Evolutionary conservation across 2,888 invertebrate species (phyloP).

Genomic region (Lycia hirtaria): DNA sequence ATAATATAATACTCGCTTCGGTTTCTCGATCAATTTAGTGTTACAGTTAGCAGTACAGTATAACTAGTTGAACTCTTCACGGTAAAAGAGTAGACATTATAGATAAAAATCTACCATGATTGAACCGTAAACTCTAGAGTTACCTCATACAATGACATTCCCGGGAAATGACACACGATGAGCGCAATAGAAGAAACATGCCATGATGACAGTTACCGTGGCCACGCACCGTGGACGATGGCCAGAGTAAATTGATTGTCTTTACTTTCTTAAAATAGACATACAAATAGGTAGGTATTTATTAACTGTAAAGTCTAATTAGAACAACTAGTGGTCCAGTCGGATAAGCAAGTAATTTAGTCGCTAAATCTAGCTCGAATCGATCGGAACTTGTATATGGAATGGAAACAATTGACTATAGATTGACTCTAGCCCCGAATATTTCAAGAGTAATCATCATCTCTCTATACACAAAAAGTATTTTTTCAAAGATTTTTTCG

Average conservation of each 20-base stretch:
- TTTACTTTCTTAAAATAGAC: not conserved
- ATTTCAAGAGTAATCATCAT: no score
- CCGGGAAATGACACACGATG: constrained; percentile 33
- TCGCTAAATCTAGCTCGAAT: no score
- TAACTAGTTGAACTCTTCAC: not conserved
- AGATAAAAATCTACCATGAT: not conserved
- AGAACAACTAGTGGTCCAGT: no score
- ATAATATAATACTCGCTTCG: no score
- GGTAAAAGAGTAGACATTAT: not conserved
- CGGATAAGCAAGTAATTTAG: no score
- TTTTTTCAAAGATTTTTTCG: not conserved
- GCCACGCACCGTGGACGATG: constrained; percentile 17
- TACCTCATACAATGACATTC: constrained; percentile 41
- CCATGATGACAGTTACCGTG: constrained; percentile 17
- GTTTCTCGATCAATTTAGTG: no score
- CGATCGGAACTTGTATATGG: no score
- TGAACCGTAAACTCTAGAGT: constrained; percentile 20
- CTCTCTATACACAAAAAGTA: not conserved
- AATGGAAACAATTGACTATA: no score
- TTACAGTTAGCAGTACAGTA: constrained; percentile 1
- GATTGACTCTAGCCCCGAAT: no score
- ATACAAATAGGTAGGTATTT: no score
- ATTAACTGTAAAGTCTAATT: no score
- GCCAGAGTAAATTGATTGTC: not conserved
- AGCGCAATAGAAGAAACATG: constrained; percentile 16